Percentiles rank a stretch among this genome's conserved stretches.
Conservation (phyloP, 2,797 vertebrate genomes). For the Emydoidea blandingii region DNA sequence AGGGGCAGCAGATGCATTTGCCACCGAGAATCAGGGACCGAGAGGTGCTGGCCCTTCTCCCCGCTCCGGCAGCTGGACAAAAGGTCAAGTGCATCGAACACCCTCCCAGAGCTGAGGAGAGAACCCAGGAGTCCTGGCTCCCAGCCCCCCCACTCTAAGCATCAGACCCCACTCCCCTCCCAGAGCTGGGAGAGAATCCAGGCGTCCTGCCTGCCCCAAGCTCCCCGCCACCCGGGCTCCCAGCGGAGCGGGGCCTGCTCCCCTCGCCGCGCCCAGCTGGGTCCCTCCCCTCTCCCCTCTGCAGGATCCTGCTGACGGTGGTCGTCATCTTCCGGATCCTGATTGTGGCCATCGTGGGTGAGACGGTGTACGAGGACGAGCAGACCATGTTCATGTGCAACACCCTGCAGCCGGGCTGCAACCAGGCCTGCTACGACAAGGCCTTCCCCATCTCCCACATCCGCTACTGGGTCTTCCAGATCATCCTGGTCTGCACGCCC, state of each 20-base stretch:
- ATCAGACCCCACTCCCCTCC: no score
- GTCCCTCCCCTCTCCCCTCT: accelerated
- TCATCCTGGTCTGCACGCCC: constrained; percentile 90
- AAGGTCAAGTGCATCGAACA: no score
- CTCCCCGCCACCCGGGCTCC: not conserved
- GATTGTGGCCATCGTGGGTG: constrained; percentile 92
- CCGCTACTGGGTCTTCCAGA: constrained; percentile 93
- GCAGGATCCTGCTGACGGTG: constrained; percentile 92
- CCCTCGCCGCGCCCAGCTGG: not conserved
- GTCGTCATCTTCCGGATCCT: constrained; percentile 95
- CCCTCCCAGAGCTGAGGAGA: no score
- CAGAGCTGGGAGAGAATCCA: no score
- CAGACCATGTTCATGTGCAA: constrained; percentile 95
- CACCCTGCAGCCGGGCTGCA: constrained; percentile 93
- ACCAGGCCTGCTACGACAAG: constrained; percentile 94
- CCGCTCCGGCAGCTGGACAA: no score
- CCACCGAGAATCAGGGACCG: no score
- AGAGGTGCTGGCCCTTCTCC: no score
- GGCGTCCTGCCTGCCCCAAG: not conserved
- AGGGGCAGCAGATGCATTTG: no score
- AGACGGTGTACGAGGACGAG: constrained; percentile 93
- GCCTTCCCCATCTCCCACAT: constrained; percentile 95
- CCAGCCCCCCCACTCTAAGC: no score
- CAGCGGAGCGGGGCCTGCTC: not conserved
- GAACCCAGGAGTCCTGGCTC: no score